Percentiles rank a stretch among this genome's conserved stretches.
Evolutionary conservation across 2,113 vertebrate genomes (phyloP).

Genomic region (Epinephelus moara): DNA sequence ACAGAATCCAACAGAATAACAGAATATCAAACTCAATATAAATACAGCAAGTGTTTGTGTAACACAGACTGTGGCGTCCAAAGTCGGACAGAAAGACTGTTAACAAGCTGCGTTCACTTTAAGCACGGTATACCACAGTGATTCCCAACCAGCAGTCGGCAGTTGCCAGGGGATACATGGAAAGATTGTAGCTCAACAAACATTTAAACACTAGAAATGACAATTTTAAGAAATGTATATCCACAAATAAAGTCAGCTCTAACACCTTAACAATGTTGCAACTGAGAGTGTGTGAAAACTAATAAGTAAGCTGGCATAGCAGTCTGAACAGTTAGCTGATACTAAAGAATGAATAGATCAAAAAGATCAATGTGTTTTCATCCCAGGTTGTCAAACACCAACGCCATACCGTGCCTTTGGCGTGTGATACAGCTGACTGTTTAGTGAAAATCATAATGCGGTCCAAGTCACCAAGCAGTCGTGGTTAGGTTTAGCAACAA

Average conservation of each 20-base stretch:
- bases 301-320: too few relatives aligned
- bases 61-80: not conserved
- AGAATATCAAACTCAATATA: not conserved
- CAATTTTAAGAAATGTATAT: not conserved
- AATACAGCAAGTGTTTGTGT: not conserved
- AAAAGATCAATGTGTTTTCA: too few relatives aligned
- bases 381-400: too few relatives aligned
- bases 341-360: too few relatives aligned
- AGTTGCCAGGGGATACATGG: not conserved
- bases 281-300: not conserved
- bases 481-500: too few relatives aligned
- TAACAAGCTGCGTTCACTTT: not conserved
- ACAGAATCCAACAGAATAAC: slow-evolving; percentile 9
- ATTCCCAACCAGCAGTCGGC: not conserved
- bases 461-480: too few relatives aligned
- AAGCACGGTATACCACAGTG: not conserved
- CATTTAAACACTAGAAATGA: not conserved
- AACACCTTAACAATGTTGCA: not conserved
- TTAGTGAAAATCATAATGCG: too few relatives aligned
- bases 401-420: too few relatives aligned
- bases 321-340: too few relatives aligned
- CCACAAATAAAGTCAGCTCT: not conserved
- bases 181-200: not conserved
- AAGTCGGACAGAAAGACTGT: not conserved
- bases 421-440: too few relatives aligned